Evolutionary conservation across 2,113 vertebrate species (phyloP).

Genomic region (Notechis scutatus): DNA sequence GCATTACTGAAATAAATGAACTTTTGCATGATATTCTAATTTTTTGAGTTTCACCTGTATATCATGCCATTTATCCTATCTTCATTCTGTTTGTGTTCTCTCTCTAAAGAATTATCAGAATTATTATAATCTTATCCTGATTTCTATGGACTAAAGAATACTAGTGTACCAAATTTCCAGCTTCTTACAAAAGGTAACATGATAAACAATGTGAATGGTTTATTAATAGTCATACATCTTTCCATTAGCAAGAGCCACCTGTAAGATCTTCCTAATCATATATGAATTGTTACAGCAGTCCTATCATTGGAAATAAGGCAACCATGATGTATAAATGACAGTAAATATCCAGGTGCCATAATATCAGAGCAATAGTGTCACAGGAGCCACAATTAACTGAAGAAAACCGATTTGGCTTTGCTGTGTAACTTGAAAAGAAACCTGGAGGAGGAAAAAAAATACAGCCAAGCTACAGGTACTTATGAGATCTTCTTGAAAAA

Average conservation of each 20-base stretch:
- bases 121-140: background rate
- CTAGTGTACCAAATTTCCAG: background rate
- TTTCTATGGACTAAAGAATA: background rate
- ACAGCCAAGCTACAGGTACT: background rate
- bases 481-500: background rate
- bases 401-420: background rate
- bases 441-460: background rate
- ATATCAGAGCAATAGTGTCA: background rate
- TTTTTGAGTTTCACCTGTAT: too few relatives aligned
- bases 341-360: background rate
- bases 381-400: background rate
- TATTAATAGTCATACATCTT: too few relatives aligned
- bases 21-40: too few relatives aligned
- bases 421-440: constrained; percentile 7
- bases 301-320: background rate
- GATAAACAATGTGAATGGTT: background rate
- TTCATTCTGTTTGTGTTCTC: background rate
- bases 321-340: background rate
- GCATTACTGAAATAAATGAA: too few relatives aligned
- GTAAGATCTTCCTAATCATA: background rate
- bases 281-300: background rate
- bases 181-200: background rate
- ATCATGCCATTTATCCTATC: background rate
- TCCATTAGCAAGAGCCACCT: background rate
- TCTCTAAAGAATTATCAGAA: background rate